These are phyloP conservation scores for Ditylenchus weischeri DNA, from an alignment of 2,888 invertebrate genomes.

Conservation along the genomic window DNA sequence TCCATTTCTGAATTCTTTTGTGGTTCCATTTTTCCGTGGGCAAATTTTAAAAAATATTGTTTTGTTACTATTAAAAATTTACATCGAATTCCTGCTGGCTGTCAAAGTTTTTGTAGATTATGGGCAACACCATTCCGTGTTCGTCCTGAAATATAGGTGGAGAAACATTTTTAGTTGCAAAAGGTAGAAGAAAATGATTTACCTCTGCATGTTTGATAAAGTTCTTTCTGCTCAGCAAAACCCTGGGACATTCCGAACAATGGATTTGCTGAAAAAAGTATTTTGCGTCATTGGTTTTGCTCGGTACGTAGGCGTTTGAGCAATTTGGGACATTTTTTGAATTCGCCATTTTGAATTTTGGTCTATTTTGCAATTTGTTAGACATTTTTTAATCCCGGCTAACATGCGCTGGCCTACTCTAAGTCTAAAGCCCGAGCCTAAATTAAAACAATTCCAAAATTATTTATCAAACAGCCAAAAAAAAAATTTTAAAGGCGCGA, in stretches of 20 bases:
- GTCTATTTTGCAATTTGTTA: too few species aligned
- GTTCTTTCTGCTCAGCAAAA: conserved; percentile 12
- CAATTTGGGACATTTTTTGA: too few species aligned
- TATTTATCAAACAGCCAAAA: too few species aligned
- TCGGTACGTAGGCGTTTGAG: too few species aligned
- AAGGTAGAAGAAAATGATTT: not conserved
- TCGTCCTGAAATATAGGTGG: conserved; percentile 13
- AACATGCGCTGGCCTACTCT: too few species aligned
- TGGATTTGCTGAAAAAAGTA: conserved; percentile 10
- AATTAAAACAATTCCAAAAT: too few species aligned
- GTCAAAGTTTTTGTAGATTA: conserved; percentile 13
- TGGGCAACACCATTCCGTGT: conserved; percentile 14
- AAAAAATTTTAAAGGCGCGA: too few species aligned
- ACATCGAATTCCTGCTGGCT: conserved; percentile 15
- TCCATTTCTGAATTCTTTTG: conserved; percentile 9
- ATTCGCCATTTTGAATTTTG: too few species aligned
- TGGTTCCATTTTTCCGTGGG: not conserved
- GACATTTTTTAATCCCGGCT: too few species aligned
- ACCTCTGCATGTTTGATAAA: conserved; percentile 11
- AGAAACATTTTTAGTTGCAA: not conserved
- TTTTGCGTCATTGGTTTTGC: not conserved
- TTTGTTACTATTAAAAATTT: not conserved
- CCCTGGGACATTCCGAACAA: conserved; percentile 14
- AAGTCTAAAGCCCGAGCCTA: too few species aligned
- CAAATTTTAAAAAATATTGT: not conserved